Evolutionary conservation across 2,113 vertebrate genomes (phyloP), one percentile per base, ranked within the genome.

Genomic region (Aplodontia rufa): DNA sequence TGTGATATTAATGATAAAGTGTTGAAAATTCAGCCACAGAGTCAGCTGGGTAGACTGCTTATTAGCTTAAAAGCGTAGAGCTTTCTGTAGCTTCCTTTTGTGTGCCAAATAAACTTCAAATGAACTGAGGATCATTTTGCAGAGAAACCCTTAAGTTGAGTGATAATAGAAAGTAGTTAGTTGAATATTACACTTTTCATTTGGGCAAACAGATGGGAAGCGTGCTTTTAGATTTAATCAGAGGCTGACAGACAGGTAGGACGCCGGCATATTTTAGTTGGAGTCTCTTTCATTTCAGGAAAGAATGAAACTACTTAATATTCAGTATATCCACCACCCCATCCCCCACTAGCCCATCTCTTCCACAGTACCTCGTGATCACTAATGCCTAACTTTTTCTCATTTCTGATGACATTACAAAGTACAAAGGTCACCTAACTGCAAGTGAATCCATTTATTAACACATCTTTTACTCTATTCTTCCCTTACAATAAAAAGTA

Each of bases 151-250:
- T 98, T 98, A 98, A 98, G 98, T 95, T 96, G 98, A 97, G 97
- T 97, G 97, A 79, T 97, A 97, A 97, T 97, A 90, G 92, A 96
- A 97, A 98, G 97, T 97, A 97, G 96, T 97, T 98, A 94, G 96
- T 92, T 97, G 98, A 98, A 97, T 98, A 98, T 97, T 97, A 91
- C 4, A 13, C 97, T 98, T 98, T 98, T 97, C 97, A 98, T 97
- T 98, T 98, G 98, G 97, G 98, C 98, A 99, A 98, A 98, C 99
- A 99, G 99, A 99, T 99, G 99, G 99, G 98, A 98, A 98, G 98
- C 98, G 98, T 98, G 98, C 98, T 98, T 98, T 98, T 98, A 98
- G 98, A 98, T 99, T 98, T 98, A 98, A 98, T 96, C 98, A 96
- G 97, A 94, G 94, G 80, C 95, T 98, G 98, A 98, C 98, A 98